A percentile compares a stretch with the other conserved stretches of the same genome.
phyloP scores from a whole-genome alignment of 2,797 vertebrate genomes.

The Jordanella pulchra region DNA sequence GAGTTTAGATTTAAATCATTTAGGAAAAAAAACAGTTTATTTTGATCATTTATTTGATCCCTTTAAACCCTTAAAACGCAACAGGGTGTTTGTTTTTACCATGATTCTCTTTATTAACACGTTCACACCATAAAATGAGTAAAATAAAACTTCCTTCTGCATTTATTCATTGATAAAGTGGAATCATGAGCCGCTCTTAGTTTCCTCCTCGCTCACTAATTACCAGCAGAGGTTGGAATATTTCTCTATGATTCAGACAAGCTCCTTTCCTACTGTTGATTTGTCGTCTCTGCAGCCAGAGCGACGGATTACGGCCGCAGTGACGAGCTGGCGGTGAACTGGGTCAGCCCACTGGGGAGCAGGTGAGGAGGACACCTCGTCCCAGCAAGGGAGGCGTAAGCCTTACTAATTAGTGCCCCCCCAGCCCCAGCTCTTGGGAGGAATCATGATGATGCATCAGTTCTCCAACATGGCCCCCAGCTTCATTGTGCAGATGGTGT shows the following conservation, averaged over 20 bases:
- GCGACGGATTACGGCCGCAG: conserved; percentile 15
- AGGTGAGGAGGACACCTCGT: conserved; percentile 67
- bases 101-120: not conserved
- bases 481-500: conserved; percentile 64
- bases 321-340: conserved; percentile 48
- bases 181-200: not conserved
- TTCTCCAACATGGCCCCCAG: conserved; percentile 37
- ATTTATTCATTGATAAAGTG: not conserved
- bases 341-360: conserved; percentile 73
- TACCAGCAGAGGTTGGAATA: conserved; percentile 23
- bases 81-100: not conserved
- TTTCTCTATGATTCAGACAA: not conserved
- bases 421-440: conserved; percentile 38
- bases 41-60: too few relatives aligned
- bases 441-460: conserved; percentile 63
- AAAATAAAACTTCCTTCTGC: not conserved
- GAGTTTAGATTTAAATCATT: not conserved
- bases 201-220: conserved; percentile 7
- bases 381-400: conserved; percentile 56
- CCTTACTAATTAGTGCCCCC: conserved; percentile 64
- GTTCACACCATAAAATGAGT: not conserved
- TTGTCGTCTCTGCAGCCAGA: conserved; percentile 12
- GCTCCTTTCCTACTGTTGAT: conserved; percentile 21
- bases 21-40: not conserved
- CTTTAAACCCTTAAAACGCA: not conserved